A percentile compares a stretch with the other conserved stretches of the same genome.
Conservation (phyloP, 64 coral and sea anemone species). For the Montipora capricornis region DNA sequence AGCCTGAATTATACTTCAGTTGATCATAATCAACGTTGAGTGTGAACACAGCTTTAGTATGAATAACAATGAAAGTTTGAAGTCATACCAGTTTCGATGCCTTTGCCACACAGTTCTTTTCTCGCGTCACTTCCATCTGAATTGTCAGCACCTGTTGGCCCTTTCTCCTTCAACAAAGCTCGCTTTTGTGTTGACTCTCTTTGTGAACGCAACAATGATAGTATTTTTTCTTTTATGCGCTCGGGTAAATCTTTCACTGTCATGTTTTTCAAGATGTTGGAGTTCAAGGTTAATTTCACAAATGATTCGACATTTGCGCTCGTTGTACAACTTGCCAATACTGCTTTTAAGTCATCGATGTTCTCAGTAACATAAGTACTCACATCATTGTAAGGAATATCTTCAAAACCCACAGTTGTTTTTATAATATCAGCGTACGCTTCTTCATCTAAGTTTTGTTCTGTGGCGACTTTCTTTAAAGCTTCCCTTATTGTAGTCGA, state of each 20-base stretch:
- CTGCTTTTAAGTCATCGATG: not conserved
- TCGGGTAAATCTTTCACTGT: slow-evolving; percentile 21
- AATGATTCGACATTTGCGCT: not conserved
- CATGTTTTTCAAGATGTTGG: not conserved
- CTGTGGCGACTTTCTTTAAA: not conserved
- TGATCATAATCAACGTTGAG: too few species aligned
- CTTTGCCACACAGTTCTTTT: not conserved
- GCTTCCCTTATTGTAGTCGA: not conserved
- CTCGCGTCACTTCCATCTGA: not conserved
- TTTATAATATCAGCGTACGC: slow-evolving; percentile 13
- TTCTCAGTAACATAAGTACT: slow-evolving; percentile 15
- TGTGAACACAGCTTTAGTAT: too few species aligned
- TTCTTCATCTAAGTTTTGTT: slow-evolving; percentile 21
- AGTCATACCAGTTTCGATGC: not conserved
- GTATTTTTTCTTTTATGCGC: not conserved
- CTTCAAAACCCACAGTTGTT: slow-evolving; percentile 37
- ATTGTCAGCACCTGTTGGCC: not conserved
- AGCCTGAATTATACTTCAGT: too few species aligned
- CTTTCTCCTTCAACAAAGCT: not conserved
- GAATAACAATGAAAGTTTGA: too few species aligned
- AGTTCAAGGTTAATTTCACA: not conserved
- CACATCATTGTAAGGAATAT: slow-evolving; percentile 23
- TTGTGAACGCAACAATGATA: slow-evolving; percentile 17
- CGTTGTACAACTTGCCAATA: not conserved
- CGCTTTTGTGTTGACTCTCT: not conserved